Base-by-base conservation (phyloP, 1,140 invertebrate species). In the Caenorhabditis tropicalis region DNA sequence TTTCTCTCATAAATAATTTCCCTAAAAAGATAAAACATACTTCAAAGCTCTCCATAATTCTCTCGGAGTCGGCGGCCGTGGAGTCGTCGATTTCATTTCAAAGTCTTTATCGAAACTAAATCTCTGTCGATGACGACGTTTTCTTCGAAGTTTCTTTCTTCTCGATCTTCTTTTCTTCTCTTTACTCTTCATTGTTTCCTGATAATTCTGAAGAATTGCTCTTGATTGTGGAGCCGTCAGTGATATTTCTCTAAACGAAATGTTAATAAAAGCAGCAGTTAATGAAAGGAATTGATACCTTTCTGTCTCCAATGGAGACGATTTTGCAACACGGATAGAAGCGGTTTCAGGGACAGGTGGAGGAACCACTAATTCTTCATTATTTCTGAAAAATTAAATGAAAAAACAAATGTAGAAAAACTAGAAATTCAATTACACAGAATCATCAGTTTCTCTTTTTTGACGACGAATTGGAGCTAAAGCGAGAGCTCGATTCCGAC, bases 311-410 rank as follows among this genome's bases (percentile, higher is more conserved):
- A 24, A 19, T 24, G 65, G 29, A 65, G 58, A 65, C 31, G 49
- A 51, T 51, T 65, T 65, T 36, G 58, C 58, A 27, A 65, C 58
- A 6, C 58, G 58, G 21, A 36, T n/a, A 65, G 29, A 36, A 65
- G 31, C 58, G 7, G 29, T 27, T 31, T 27, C 5, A 19, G 58
- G 58, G n/a, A 74, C 65, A 24, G 65, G 65, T 36, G 65, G 65
- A 7, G 65, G 65, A 74, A 74, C 36, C 36, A 74, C 65, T 36
- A 74, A 43, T n/a, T 74, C 65, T 74, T 74, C 65, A 74, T 74
- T 74, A 74, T 74, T 43, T 74, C 65, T 74, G 65, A 39, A 74
- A 74, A 21, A 46, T 12, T 2, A 7, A 46, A 19, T 65, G 6
- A 4, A 74, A 43, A 65, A n/a, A 65, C 36, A 31, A 74, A 43